Conservation (phyloP, 2,888 invertebrate genomes). For the Thyatira batis region DNA sequence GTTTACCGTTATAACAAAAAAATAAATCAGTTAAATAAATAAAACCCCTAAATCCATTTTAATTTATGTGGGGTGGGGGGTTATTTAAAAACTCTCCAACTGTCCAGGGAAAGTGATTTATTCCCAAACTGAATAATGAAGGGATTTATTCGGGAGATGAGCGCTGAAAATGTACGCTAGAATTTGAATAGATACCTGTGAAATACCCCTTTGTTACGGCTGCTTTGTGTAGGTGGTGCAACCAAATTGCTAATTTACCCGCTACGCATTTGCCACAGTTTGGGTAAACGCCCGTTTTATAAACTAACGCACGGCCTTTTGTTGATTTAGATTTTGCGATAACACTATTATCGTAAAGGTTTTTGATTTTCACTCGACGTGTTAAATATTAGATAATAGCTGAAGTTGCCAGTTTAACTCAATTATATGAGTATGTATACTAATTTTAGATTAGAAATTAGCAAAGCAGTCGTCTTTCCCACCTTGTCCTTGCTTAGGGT, state of each 20-base stretch:
- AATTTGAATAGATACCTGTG: constrained; percentile 37
- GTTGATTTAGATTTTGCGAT: neutral
- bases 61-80: constrained; percentile 31
- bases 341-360: neutral
- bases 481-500: too few species aligned
- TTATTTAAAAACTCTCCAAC: constrained; percentile 28
- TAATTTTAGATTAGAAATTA: too few species aligned
- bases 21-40: neutral
- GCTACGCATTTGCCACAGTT: neutral
- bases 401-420: too few species aligned
- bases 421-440: too few species aligned
- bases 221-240: neutral
- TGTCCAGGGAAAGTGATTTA: constrained; percentile 35
- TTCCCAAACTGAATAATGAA: constrained; percentile 43
- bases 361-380: neutral
- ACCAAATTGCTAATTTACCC: constrained; percentile 2
- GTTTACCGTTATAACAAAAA: too few species aligned
- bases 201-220: constrained; percentile 10
- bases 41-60: constrained; percentile 14
- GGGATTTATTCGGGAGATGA: constrained; percentile 36
- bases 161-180: constrained; percentile 19
- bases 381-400: too few species aligned
- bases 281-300: neutral
- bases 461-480: too few species aligned
- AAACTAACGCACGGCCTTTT: neutral